Base-by-base conservation (phyloP, 1,140 invertebrate species). In the Diorhabda sublineata region DNA sequence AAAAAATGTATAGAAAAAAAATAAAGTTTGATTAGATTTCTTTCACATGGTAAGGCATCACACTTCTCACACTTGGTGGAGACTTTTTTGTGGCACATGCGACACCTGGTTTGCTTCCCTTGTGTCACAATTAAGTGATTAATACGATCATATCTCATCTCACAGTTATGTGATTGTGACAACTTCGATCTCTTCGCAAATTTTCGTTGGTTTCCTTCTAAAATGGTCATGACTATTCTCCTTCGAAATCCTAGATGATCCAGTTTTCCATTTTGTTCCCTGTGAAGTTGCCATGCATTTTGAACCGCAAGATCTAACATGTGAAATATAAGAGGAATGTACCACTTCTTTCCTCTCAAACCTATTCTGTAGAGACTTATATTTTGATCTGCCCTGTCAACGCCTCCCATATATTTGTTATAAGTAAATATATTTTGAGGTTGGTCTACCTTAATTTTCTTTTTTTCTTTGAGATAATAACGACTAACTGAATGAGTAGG, bases 271-370 rank as follows among this genome's bases (percentile, higher is more conserved):
- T 66, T 64, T 69, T 76, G 67, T 6, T 44, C 8, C 11, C 67
- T 64, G 52, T 79, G 71, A 5, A 79, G 42, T 45, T 75, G 74
- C 11, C 11, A 11, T 11, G 11, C 11, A 11, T 11, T 11, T 11
- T 11, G 11, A 11, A 11, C 11, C 11, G 78, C 79, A 80, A 8
- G 76, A 70, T 80, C 75, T 3, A 80, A 7, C 58, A 62, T 74
- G 67, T 79, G 70, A 7, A 45, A 44, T 45, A 79, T 59, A 6
- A 81, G 61, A 42, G 75, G 72, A 65, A 74, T 75, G 66, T 76
- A 80, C 75, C 76, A 78, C 73, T 79, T 80, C 60, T 80, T 80
- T 57, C 73, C 77, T 42, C 75, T 58, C 26, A 80, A 76, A 11
- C 44, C 42, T 8, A 68, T 58, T 41, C 74, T 9, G 64, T 80